Base-by-base conservation (phyloP, 2,888 invertebrate genomes). In the Lasioglossum pauxillum region DNA sequence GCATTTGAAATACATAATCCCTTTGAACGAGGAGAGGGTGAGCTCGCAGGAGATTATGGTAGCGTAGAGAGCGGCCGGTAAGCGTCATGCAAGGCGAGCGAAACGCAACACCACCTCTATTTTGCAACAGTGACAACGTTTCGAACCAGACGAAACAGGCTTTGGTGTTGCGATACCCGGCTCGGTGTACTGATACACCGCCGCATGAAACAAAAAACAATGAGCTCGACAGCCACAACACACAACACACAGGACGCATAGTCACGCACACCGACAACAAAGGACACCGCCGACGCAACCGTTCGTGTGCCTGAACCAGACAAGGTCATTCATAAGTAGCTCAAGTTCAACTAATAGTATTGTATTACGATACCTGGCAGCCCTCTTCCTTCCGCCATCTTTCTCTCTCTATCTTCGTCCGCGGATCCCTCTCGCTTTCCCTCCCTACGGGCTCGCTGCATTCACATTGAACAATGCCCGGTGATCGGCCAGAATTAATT, bases 321-420 rank as follows among this genome's bases (percentile, higher is more conserved):
- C 94, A 94, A 94, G 94, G 94, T 93, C 94, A 92, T 90, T 91
- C 92, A 91, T 94, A 94, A 94, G 93, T 94, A 93, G 94, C 93
- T 94, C 94, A 94, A 94, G 94, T 94, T 94, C 94, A 93, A 89
- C 90, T 92, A 91, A 91, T 91, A 89, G 90, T 92, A 93, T 93
- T 92, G 93, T 92, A 92, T 93, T 92, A 92, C 93, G 91, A 93
- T 92, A 91, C 90, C 80, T 83, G 85, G 67, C 84, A 71, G 84
- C 84, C 80, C 88, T 90, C 90, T 88, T 89, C 89, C 86, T 91
- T 86, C 90, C 88, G 89, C 85, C 86, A 89, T 84, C 83, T 90
- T 85, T 86, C 88, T 85, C 83, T 78, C 74, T 86, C 82, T 79
- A 31, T 64, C 81, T 80, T 82, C 74, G 83, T 82, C 67, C 64